Evolutionary conservation across 2,888 invertebrate genomes (phyloP), one percentile per base, ranked within the genome.

Genomic region (Spodoptera littoralis): DNA sequence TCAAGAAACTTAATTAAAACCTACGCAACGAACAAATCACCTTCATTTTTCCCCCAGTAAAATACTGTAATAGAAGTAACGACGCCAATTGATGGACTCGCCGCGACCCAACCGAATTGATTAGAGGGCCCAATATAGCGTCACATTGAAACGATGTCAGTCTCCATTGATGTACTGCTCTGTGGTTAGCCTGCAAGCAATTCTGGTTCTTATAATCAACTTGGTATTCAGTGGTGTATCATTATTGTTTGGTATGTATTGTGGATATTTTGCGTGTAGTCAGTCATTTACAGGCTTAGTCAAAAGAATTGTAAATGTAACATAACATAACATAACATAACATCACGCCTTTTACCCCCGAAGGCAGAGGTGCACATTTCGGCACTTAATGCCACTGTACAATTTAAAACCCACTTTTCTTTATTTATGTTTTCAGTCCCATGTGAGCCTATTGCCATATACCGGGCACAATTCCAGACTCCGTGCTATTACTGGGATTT

Each of bases 41-140:
- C n/a, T 44, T 42, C 22, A 56, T 36, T 73, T 67, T 55, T 59
- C 54, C 44, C 30, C 6, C 18, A 3, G 50, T 53, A 73, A 73
- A 60, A 47, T 9, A 18, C 50, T 49, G 46, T 41, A 67, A 48
- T 60, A 30, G 46, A 52, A 22, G 60, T 41, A 42, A 24, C 44
- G 68, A 54, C 50, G 42, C 48, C 50, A 70, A 73, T 67, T 57
- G 53, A 73, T 67, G 53, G 36, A 30, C 44, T 54, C 53, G 53
- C n/a, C 60, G 67, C 52, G 48, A 51, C 73, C 68, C 12, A 44
- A 44, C 43, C 53, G 41, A 70, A 73, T 73, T 70, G 70, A 73
- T 70, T 70, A 68, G 5, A 70, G 46, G 43, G 5, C 11, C 41
- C 56, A 44, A 54, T 57, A 60, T 61, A 55, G 52, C 61, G 48